Conservation (phyloP, 2,113 vertebrate genomes). For the Ovibos moschatus region DNA sequence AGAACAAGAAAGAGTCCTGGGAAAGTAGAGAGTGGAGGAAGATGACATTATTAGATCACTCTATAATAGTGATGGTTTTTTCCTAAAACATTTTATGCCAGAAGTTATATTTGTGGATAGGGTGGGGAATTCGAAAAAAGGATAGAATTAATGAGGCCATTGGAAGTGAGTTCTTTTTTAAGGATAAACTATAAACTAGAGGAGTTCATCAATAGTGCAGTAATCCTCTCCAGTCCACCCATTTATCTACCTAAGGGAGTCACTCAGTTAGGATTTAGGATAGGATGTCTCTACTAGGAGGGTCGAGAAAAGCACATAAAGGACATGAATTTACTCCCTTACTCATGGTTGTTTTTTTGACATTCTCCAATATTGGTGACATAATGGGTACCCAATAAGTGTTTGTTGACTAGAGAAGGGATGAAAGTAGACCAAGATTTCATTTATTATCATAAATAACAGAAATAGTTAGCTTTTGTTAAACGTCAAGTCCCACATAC, state of each 20-base stretch:
- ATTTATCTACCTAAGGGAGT: neutral
- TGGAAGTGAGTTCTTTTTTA: neutral
- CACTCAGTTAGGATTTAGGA: neutral
- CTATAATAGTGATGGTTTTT: neutral
- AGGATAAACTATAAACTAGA: neutral
- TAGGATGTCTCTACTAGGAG: neutral
- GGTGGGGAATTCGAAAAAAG: neutral
- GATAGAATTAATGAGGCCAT: neutral
- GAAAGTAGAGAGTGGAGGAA: neutral
- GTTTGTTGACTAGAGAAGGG: neutral
- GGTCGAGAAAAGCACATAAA: neutral
- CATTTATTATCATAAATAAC: conserved; percentile 3
- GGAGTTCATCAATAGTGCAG: neutral
- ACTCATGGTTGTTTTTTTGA: neutral
- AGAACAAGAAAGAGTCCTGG: neutral
- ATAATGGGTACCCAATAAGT: neutral
- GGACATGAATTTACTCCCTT: neutral
- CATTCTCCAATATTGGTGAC: neutral
- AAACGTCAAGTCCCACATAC: neutral
- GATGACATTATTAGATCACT: neutral
- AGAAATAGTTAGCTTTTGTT: conserved; percentile 3
- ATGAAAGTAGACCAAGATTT: neutral
- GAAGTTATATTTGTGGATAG: neutral
- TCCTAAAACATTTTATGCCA: neutral
- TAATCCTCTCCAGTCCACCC: neutral